Conservation (phyloP, 23 tunicate species). For the Trididemnum nubilum region DNA sequence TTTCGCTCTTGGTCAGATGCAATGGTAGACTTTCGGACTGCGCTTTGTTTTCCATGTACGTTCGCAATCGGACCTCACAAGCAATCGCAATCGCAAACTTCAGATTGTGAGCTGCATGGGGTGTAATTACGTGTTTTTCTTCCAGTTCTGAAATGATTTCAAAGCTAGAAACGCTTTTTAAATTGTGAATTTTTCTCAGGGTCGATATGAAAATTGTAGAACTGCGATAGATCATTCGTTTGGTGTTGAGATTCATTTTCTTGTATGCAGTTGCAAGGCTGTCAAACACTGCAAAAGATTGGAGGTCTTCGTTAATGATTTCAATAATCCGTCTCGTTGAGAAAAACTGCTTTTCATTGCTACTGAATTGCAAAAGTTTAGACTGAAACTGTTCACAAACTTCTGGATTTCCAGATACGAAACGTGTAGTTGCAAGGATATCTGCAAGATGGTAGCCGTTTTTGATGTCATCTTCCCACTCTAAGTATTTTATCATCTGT, state of each 20-base stretch:
- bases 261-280: not conserved
- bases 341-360: not conserved
- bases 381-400: conserved; percentile 18
- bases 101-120: conserved; percentile 32
- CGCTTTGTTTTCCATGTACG: conserved; percentile 19
- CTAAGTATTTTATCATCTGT: conserved; percentile 36
- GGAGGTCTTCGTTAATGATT: conserved; percentile 2
- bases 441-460: conserved; percentile 35
- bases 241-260: not conserved
- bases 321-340: not conserved
- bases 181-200: conserved; percentile 17
- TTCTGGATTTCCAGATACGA: conserved; percentile 31
- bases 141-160: conserved; percentile 24
- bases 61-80: conserved; percentile 33
- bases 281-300: conserved; percentile 28
- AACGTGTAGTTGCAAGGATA: conserved; percentile 31
- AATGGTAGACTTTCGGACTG: conserved; percentile 16
- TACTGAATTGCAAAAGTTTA: not conserved
- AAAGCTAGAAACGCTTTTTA: conserved; percentile 21
- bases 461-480: conserved; percentile 17
- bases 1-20: not conserved
- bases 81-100: conserved; percentile 40
- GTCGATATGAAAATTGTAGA: conserved; percentile 23
- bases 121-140: conserved; percentile 10
- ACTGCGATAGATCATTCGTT: conserved; percentile 28